Evolutionary conservation across 2,797 vertebrate species (phyloP), one percentile per base, ranked within the genome.

Genomic region (Argya squamiceps): DNA sequence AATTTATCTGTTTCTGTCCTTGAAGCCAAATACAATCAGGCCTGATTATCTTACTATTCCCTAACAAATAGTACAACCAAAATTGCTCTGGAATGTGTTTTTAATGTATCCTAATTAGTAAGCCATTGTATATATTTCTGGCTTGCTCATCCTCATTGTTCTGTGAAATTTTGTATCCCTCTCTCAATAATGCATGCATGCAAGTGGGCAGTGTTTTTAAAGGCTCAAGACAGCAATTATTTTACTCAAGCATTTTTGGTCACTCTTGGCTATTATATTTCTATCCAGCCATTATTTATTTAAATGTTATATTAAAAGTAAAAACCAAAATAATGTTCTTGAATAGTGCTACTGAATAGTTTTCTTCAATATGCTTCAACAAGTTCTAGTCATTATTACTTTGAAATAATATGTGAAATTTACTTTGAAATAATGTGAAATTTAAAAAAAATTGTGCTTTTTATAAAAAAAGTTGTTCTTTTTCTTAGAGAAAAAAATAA

Each of bases 21-120:
- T 36, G 17, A 22, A 83, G 29, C 30, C 21, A 12, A 64, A 73
- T 52, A 49, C 30, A 85, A 87, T 67, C n/a, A 87, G 26, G 41
- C 11, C 46, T 75, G 60, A 85, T 78, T 86, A 30, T 83, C 65
- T 62, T 75, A 74, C 20, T 62, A 60, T 41, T 78, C 65, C 50
- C 62, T 81, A 74, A 46, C 47, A 24, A 89, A 60, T 52, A 60
- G 15, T 44, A 44, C n/a, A 89, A 88, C 12, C 8, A 83, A 53
- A 71, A 81, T 47, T 71, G 37, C 26, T 93, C 49, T 64, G 84
- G 49, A 71, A 85, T 83, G 56, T 36, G 73, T 89, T 92, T 91
- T 89, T 89, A 88, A 83, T 46, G 24, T 53, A 71, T 44, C 14
- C 58, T 88, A 73, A 88, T 95, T 85, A 91, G 34, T 46, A 50